phyloP scores from a whole-genome alignment of 2,797 vertebrate species.

The Cossypha heuglini region DNA sequence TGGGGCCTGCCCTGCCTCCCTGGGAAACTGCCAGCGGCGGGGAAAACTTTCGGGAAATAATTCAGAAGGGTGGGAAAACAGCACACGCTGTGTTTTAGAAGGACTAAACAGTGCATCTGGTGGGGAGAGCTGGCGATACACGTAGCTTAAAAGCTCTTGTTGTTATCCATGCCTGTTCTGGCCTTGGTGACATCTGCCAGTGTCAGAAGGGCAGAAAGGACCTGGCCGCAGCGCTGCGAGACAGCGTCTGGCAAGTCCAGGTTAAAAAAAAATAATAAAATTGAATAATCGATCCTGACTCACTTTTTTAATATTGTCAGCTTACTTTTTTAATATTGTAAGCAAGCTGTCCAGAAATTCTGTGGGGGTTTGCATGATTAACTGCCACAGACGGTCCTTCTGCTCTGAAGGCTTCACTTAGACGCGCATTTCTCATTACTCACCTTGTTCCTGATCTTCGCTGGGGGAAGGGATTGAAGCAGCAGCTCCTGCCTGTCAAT shows the following conservation, averaged over 20 bases:
- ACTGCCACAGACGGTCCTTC: neutral
- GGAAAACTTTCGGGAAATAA: neutral
- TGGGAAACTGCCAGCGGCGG: too few species aligned
- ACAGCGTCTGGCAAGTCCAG: accelerated
- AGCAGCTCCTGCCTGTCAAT: neutral
- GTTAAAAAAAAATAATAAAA: accelerated
- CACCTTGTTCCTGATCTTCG: neutral
- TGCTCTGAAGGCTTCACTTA: neutral
- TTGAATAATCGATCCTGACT: accelerated
- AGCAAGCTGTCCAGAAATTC: neutral
- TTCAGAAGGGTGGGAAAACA: neutral
- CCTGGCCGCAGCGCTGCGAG: accelerated
- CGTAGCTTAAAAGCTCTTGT: accelerated
- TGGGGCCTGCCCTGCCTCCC: neutral
- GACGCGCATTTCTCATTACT: accelerated
- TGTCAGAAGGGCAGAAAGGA: neutral
- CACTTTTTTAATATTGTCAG: neutral
- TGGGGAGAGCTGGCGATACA: neutral
- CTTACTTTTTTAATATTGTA: neutral
- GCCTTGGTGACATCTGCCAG: too few species aligned
- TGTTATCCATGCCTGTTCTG: accelerated
- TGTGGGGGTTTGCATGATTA: neutral
- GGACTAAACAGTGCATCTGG: too few species aligned
- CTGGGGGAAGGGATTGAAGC: neutral
- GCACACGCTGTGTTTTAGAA: neutral